Evolutionary conservation across 2,113 vertebrate species (phyloP), one percentile per base, ranked within the genome.

Genomic region (Pollachius pollachius): DNA sequence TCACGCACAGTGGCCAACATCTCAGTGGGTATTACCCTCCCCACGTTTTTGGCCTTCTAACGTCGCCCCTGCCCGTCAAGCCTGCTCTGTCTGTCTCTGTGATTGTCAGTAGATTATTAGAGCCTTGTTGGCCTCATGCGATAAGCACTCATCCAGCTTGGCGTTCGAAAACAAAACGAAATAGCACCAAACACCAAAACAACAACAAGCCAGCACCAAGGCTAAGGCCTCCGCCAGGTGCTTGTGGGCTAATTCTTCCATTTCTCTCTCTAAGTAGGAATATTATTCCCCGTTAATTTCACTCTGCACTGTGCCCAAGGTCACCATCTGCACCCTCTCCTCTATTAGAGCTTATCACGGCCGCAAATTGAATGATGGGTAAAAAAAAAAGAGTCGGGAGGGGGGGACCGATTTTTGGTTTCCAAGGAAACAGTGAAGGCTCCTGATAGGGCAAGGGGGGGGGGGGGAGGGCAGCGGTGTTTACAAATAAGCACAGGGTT

Each of bases 301-400:
- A 58, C 34, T 48, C 41, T 13, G 68, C 67, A 41, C 65, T 52
- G 72, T 70, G 15, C 64, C 72, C 79, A 84, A 90, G 78, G 83
- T 86, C 85, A 86, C 78, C 82, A 84, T 82, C 87, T 89, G 87
- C 74, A 71, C 85, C 73, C 64, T 74, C 27, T 19, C 67, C 75
- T 64, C 52, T 64, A 6, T 64, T 62, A 60, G 66, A 23, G 52
- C 59, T 7, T 34, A 57, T 69, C 37, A 34, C 18, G 58, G 64
- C 59, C 23, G 4, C 66, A 67, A 72, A 64, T 73, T 27, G 41
- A 70, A 74, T 72, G 75, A 77, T 71, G 62, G 56, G 63, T 34
- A 68, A 60, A 23, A 30, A 30, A 30, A 30, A 30, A 64, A 23
- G 52, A 37, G 52, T 52, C 0, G 16, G 54, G 17, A 71, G 74